A percentile compares a stretch with the other conserved stretches of the same genome.
Conservation (phyloP, 2,113 vertebrate species). For the Dasyornis broadbenti region DNA sequence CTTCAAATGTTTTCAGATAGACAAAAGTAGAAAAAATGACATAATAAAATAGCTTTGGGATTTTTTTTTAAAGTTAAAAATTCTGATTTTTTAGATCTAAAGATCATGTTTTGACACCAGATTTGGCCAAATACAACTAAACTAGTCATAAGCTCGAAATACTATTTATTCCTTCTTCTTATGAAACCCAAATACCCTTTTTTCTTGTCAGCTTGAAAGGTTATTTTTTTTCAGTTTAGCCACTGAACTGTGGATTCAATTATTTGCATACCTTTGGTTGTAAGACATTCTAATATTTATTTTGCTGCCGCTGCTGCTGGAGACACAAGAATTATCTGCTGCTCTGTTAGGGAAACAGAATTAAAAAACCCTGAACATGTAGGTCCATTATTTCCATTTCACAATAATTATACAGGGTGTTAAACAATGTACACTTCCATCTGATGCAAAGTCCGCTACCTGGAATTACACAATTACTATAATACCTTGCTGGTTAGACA, state of each 20-base stretch:
- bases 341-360: conserved; percentile 3
- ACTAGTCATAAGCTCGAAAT: not conserved
- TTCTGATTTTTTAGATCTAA: not conserved
- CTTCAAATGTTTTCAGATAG: not conserved
- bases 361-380: not conserved
- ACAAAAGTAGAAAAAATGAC: not conserved
- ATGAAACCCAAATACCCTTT: not conserved
- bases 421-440: conserved; percentile 38
- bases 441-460: conserved; percentile 2
- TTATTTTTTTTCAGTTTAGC: conserved; percentile 19
- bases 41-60: not conserved
- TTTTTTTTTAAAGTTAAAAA: not conserved
- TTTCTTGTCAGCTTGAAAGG: not conserved
- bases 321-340: conserved; percentile 26
- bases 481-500: conserved; percentile 61
- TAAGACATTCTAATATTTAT: conserved; percentile 48
- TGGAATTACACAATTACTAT: conserved; percentile 62
- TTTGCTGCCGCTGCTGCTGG: not conserved
- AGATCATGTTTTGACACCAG: not conserved
- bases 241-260: conserved; percentile 5
- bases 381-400: conserved; percentile 38
- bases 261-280: conserved; percentile 33
- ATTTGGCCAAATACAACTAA: not conserved
- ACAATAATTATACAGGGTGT: conserved; percentile 18
- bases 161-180: not conserved